phyloP scores from a whole-genome alignment of 2,888 invertebrate species.

The Spodoptera picta region DNA sequence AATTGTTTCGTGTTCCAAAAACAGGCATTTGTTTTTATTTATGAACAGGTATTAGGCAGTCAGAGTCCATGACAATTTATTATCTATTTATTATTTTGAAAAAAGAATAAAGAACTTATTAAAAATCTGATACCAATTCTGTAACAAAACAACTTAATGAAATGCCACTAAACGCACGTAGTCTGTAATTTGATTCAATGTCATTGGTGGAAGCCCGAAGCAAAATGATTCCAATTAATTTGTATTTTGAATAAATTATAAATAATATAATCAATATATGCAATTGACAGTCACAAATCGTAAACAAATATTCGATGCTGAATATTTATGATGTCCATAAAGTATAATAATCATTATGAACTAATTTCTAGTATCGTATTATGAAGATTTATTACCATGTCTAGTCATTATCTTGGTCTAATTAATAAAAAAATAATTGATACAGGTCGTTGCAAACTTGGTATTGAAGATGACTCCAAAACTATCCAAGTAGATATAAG shows the following conservation, averaged over 20 bases:
- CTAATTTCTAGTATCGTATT: slow-evolving; percentile 15
- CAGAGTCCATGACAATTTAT: neutral
- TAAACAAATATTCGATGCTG: neutral
- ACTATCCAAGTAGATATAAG: no score
- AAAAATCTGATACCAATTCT: no score
- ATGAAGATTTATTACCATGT: slow-evolving; percentile 24
- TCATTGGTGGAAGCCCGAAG: slow-evolving; percentile 4
- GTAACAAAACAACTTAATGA: no score
- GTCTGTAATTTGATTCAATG: neutral
- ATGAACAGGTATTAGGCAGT: slow-evolving; percentile 46
- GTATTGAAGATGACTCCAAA: no score
- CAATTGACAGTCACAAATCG: slow-evolving; percentile 13
- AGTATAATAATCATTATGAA: neutral
- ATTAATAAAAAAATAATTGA: slow-evolving; percentile 10
- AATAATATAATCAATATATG: slow-evolving; percentile 13
- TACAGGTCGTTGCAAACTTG: no score
- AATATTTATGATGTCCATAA: slow-evolving; percentile 26
- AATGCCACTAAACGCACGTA: neutral
- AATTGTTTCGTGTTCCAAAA: slow-evolving; percentile 77
- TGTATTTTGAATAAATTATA: slow-evolving; percentile 13
- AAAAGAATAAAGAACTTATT: no score
- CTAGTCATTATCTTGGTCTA: slow-evolving; percentile 16
- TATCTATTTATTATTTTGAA: no score
- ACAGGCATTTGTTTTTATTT: slow-evolving; percentile 65
- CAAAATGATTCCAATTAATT: slow-evolving; percentile 7